phyloP scores from a whole-genome alignment of 2,113 vertebrate species.

The Desmodus rotundus region DNA sequence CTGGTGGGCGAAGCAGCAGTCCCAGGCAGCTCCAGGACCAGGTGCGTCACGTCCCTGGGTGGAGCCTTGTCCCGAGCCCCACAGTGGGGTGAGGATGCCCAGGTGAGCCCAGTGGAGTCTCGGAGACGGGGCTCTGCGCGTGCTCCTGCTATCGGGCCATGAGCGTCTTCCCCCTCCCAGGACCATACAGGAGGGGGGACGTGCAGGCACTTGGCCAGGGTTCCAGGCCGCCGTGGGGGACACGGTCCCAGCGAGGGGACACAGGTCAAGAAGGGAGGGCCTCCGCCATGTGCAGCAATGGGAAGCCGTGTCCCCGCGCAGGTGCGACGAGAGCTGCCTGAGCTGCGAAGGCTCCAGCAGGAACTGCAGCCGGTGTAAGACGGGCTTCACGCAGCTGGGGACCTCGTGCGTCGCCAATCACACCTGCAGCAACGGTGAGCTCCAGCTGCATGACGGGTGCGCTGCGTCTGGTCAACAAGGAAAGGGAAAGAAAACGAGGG shows the following conservation, averaged over 20 bases:
- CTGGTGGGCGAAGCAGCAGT: neutral
- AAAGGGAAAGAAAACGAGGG: neutral
- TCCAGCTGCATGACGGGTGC: accelerated
- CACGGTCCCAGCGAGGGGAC: no score
- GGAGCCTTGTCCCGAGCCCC: neutral
- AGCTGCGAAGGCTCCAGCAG: conserved; percentile 86
- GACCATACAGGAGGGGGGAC: neutral
- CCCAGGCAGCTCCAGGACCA: neutral
- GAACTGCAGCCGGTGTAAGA: conserved; percentile 87
- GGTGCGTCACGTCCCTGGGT: neutral
- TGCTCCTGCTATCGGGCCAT: neutral
- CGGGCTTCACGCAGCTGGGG: conserved; percentile 86
- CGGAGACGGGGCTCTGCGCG: accelerated
- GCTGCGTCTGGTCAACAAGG: no score
- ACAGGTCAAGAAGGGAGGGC: neutral
- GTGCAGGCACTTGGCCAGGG: neutral
- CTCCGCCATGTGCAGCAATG: neutral
- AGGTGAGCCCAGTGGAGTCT: neutral
- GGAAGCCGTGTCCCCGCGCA: conserved; percentile 65
- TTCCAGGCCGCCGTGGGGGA: neutral
- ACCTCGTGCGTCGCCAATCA: conserved; percentile 86
- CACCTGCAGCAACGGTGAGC: conserved; percentile 91
- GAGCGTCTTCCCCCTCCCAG: neutral
- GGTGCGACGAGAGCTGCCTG: conserved; percentile 90
- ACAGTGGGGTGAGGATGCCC: neutral